phyloP scores from a whole-genome alignment of 2,113 vertebrate genomes.

The Austrofundulus limnaeus region DNA sequence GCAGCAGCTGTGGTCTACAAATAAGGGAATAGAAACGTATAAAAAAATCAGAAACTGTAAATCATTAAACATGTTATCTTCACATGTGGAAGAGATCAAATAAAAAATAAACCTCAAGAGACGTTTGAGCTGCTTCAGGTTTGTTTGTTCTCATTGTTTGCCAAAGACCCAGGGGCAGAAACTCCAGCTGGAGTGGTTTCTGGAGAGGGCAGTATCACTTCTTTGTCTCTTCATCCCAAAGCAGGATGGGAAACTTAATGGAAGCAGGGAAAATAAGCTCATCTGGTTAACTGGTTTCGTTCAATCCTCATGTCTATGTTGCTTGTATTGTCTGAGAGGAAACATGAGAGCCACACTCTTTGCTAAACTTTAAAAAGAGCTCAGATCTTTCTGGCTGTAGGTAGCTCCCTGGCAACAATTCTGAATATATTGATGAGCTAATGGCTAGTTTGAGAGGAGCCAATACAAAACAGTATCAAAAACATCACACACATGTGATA shows the following conservation, averaged over 20 bases:
- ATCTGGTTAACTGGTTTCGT: constrained; percentile 28
- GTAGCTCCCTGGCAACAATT: no score
- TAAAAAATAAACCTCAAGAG: not conserved
- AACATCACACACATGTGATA: not conserved
- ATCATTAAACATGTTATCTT: not conserved
- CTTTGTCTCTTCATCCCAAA: constrained; percentile 21
- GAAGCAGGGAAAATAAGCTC: not conserved
- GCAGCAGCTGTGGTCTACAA: no score
- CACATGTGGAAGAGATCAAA: constrained; percentile 13
- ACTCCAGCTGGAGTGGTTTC: constrained; percentile 8
- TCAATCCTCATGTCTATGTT: constrained; percentile 25
- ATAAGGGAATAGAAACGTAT: no score
- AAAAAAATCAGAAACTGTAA: not conserved
- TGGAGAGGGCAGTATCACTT: constrained; percentile 39
- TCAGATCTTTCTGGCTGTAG: no score
- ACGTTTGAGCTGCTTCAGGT: constrained; percentile 36
- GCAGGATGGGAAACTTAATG: constrained; percentile 9
- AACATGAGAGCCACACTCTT: constrained; percentile 7
- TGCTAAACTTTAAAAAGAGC: no score
- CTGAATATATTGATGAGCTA: no score
- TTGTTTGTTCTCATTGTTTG: constrained; percentile 57
- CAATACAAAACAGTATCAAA: not conserved
- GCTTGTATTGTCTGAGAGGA: constrained; percentile 3
- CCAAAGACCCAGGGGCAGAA: constrained; percentile 31
- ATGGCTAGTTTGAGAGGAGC: no score